These are phyloP conservation scores for Ganaspis brasiliensis DNA, from an alignment of 2,888 invertebrate genomes.

Conservation along the genomic window DNA sequence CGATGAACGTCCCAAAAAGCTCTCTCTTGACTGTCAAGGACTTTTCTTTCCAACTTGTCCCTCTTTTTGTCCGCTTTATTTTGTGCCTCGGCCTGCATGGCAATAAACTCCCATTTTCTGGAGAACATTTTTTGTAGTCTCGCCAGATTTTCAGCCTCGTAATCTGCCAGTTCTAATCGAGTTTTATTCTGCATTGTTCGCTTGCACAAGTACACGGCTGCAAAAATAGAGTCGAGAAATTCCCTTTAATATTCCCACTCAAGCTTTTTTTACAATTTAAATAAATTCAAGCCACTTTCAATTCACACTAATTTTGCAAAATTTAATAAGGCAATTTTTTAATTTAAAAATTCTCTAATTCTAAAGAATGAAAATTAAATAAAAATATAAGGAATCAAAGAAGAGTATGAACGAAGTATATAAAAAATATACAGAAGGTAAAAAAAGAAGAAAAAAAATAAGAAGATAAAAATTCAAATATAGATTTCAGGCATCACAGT, in stretches of 20 bases:
- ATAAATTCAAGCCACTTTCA: constrained; percentile 6
- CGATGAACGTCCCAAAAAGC: constrained; percentile 99
- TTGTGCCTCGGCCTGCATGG: constrained; percentile 98
- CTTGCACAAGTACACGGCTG: constrained; percentile 99
- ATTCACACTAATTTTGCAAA: too few relatives aligned
- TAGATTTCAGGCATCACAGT: too few relatives aligned
- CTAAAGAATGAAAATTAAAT: too few relatives aligned
- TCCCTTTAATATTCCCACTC: neutral
- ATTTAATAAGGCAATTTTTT: too few relatives aligned
- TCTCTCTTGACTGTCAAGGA: constrained; percentile 98
- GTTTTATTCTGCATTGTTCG: constrained; percentile 99
- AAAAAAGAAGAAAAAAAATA: too few relatives aligned
- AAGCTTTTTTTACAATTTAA: too few relatives aligned
- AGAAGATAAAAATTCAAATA: too few relatives aligned
- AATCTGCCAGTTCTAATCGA: constrained; percentile 97
- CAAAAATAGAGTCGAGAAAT: constrained; percentile 22
- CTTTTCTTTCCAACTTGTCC: constrained; percentile 98
- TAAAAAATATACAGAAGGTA: too few relatives aligned
- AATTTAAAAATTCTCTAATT: too few relatives aligned
- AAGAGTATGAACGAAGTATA: too few relatives aligned
- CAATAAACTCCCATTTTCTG: constrained; percentile 99
- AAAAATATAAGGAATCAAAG: too few relatives aligned
- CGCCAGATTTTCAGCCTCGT: constrained; percentile 99
- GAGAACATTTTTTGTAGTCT: constrained; percentile 99
- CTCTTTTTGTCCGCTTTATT: constrained; percentile 99